A percentile compares a stretch with the other conserved stretches of the same genome.
phyloP scores from a whole-genome alignment of 2,113 vertebrate species.

The Callaeas wilsoni region DNA sequence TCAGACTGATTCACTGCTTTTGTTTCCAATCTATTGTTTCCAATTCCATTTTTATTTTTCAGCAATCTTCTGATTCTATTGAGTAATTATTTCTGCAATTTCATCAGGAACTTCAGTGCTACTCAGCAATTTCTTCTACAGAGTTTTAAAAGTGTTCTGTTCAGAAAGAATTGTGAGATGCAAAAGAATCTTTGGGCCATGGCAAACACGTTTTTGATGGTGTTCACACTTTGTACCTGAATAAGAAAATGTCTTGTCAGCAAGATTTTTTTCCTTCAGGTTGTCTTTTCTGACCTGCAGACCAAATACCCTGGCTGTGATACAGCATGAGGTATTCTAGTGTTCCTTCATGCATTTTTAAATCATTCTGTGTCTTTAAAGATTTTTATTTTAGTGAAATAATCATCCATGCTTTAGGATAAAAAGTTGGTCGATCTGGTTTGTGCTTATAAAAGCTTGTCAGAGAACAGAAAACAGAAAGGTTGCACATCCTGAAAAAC shows the following conservation, averaged over 20 bases:
- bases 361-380: not conserved
- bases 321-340: not conserved
- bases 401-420: fast-evolving
- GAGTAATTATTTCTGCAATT: not conserved
- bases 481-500: not conserved
- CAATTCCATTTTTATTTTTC: not conserved
- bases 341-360: not conserved
- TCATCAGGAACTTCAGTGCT: not conserved
- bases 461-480: not conserved
- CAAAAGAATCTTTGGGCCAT: not conserved
- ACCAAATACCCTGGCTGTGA: not conserved
- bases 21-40: not conserved
- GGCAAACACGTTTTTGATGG: not conserved
- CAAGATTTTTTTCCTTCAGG: not conserved
- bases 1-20: not conserved
- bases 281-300: not conserved
- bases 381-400: not conserved
- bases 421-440: fast-evolving
- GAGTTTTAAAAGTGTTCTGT: not conserved
- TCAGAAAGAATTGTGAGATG: not conserved
- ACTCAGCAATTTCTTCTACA: not conserved
- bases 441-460: not conserved
- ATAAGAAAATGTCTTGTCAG: not conserved
- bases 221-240: not conserved
- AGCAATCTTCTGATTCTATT: not conserved